These are phyloP conservation scores for Dolichomitus sp. DNA, from an alignment of 2,888 invertebrate genomes.

Conservation along the genomic window DNA sequence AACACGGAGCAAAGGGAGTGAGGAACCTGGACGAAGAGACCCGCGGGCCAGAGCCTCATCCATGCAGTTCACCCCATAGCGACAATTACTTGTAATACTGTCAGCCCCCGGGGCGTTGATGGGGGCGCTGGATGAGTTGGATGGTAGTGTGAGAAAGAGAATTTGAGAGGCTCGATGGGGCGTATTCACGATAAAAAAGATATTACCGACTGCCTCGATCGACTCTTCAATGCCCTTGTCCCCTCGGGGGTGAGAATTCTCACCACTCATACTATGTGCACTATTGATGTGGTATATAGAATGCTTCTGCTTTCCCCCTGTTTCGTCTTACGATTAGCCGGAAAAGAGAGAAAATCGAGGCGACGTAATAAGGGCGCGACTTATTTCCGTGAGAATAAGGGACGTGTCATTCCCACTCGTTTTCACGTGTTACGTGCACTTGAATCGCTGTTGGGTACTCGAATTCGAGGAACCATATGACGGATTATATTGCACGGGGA, in stretches of 20 bases:
- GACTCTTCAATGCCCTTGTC: conserved; percentile 52
- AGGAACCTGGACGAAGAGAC: conserved; percentile 46
- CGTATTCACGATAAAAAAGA: conserved; percentile 80
- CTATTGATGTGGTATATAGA: background rate
- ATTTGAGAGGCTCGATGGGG: conserved; percentile 78
- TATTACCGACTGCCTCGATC: conserved; percentile 71
- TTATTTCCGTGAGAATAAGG: conserved; percentile 46
- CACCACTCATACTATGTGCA: conserved; percentile 14
- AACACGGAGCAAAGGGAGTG: conserved; percentile 19
- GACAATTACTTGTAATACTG: conserved; percentile 86
- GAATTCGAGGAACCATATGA: conserved; percentile 40
- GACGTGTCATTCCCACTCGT: conserved; percentile 54
- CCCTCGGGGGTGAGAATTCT: conserved; percentile 47
- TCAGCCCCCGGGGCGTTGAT: conserved; percentile 79
- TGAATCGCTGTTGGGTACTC: conserved; percentile 18
- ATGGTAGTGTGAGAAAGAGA: conserved; percentile 58
- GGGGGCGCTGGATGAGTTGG: conserved; percentile 68
- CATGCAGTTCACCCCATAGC: conserved; percentile 77
- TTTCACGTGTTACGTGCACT: conserved; percentile 32
- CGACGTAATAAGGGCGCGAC: conserved; percentile 53
- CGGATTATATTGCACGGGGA: conserved; percentile 49
- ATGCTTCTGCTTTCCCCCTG: conserved; percentile 15
- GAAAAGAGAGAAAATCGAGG: conserved; percentile 31
- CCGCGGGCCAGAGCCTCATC: conserved; percentile 53
- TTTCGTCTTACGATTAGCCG: conserved; percentile 40